Conservation (phyloP, 2,888 invertebrate genomes). For the Phyllotreta striolata region DNA sequence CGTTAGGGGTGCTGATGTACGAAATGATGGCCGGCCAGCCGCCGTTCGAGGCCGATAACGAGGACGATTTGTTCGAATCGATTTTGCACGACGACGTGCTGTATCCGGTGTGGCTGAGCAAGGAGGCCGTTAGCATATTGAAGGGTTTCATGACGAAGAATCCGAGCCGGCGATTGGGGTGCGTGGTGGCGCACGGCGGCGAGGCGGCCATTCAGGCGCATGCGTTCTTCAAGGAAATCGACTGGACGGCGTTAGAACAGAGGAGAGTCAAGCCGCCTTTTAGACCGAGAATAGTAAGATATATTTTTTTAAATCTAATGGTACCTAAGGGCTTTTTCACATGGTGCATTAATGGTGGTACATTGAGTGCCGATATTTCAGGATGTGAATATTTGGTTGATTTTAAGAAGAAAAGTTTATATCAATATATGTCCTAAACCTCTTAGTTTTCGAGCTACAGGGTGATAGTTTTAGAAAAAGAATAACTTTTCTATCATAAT, state of each 20-base stretch:
- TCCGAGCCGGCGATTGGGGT: constrained; percentile 92
- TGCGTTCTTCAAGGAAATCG: constrained; percentile 92
- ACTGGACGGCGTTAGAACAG: constrained; percentile 94
- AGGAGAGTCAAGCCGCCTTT: constrained; percentile 96
- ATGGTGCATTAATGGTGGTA: no score
- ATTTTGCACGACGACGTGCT: constrained; percentile 98
- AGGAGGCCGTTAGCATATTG: constrained; percentile 89
- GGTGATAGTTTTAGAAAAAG: no score
- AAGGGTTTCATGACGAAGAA: constrained; percentile 98
- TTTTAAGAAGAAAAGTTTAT: no score
- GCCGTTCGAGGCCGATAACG: constrained; percentile 99
- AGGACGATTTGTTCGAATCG: constrained; percentile 98
- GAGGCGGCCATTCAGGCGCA: constrained; percentile 90
- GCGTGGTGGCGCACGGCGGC: constrained; percentile 75
- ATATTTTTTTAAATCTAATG: no score
- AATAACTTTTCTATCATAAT: no score
- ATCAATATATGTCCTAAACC: no score
- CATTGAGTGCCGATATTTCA: no score
- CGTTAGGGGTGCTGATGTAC: constrained; percentile 96
- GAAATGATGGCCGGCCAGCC: constrained; percentile 99
- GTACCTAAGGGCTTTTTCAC: no score
- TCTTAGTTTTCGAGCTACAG: no score
- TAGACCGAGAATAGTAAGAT: constrained; percentile 98
- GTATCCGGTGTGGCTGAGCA: constrained; percentile 96
- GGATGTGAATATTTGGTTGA: no score